Conservation (phyloP, 1,140 invertebrate genomes). For the Drosophila lini region DNA sequence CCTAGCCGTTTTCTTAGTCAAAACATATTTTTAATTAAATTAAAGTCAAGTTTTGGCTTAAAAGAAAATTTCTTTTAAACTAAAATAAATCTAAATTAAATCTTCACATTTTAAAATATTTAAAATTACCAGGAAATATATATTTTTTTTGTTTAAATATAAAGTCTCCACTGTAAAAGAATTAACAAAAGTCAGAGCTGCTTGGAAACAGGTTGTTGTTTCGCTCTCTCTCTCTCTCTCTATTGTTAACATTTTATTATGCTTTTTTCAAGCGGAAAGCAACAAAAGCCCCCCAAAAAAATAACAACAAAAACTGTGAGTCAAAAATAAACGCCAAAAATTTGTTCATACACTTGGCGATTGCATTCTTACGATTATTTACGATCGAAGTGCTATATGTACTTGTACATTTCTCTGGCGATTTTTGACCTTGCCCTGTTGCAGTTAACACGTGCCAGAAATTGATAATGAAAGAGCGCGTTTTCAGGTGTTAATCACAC, state of each 20-base stretch:
- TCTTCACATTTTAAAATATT: too few relatives aligned
- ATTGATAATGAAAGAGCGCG: slow-evolving; percentile 63
- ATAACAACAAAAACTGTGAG: slow-evolving; percentile 2
- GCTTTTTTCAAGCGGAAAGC: slow-evolving; percentile 66
- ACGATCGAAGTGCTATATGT: slow-evolving; percentile 32
- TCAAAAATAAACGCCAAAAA: slow-evolving; percentile 8
- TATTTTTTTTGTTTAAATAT: too few relatives aligned
- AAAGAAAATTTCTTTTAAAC: too few relatives aligned
- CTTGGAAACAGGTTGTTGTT: slow-evolving; percentile 57
- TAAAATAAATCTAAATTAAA: too few relatives aligned
- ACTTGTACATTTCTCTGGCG: slow-evolving; percentile 21
- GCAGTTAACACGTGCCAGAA: slow-evolving; percentile 65
- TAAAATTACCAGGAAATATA: too few relatives aligned
- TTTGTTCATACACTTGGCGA: slow-evolving; percentile 12
- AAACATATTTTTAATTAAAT: not conserved
- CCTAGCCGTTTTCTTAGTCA: not conserved
- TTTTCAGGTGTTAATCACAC: slow-evolving; percentile 73
- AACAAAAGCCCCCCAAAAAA: slow-evolving; percentile 41
- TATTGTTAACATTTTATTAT: slow-evolving; percentile 80
- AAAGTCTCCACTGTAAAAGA: slow-evolving; percentile 8
- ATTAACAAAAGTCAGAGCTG: slow-evolving; percentile 50
- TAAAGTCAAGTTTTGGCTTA: too few relatives aligned
- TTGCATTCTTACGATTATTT: slow-evolving; percentile 50
- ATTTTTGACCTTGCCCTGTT: slow-evolving; percentile 44
- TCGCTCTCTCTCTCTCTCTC: slow-evolving; percentile 26